phyloP scores from a whole-genome alignment of 2,797 vertebrate species.

The Scleropages formosus region DNA sequence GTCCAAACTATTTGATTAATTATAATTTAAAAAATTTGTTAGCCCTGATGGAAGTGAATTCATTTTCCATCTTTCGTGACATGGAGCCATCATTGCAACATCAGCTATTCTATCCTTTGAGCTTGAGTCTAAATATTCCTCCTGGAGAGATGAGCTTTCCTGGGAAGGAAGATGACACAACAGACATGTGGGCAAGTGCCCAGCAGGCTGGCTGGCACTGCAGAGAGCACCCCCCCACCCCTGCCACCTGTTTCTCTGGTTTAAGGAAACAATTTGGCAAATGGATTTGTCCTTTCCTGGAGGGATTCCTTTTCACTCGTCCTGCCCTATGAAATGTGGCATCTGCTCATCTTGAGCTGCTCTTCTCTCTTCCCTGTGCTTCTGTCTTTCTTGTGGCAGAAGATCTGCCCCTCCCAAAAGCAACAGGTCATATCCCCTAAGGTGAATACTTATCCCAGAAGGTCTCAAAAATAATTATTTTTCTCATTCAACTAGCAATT shows the following conservation, averaged over 20 bases:
- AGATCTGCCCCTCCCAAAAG: background rate
- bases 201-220: background rate
- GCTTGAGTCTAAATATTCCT: too few species aligned
- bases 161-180: background rate
- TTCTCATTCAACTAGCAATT: too few species aligned
- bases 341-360: background rate
- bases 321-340: background rate
- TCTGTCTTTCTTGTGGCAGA: constrained; percentile 1
- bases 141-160: background rate
- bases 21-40: too few species aligned
- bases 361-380: background rate
- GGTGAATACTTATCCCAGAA: too few species aligned
- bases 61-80: too few species aligned
- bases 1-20: too few species aligned
- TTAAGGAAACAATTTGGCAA: constrained; percentile 23
- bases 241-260: constrained; percentile 7
- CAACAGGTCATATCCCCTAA: background rate
- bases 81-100: too few species aligned
- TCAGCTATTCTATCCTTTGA: too few species aligned
- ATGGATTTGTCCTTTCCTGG: constrained; percentile 12
- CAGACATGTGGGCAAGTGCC: background rate
- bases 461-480: too few species aligned
- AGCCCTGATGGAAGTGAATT: too few species aligned
- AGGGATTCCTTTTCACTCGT: background rate
- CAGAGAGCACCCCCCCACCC: background rate